Percentiles rank a stretch among this genome's conserved stretches.
Evolutionary conservation across 2,888 invertebrate species (phyloP).

Genomic region (Cryptus armator): DNA sequence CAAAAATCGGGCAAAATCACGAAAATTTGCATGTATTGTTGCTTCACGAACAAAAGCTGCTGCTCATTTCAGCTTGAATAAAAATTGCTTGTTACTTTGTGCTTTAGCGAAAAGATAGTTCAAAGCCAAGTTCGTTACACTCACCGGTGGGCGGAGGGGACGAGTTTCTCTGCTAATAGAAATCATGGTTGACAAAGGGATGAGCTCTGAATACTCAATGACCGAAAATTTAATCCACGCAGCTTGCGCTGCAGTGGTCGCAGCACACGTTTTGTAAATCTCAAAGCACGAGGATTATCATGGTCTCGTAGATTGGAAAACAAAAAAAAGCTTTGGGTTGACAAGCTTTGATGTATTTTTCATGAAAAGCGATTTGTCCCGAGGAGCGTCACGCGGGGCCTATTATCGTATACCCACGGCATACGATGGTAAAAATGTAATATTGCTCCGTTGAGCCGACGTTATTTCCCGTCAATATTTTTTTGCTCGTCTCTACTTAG

Average conservation of each 20-base stretch:
- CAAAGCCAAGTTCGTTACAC: slow-evolving; percentile 58
- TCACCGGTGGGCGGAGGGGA: background rate
- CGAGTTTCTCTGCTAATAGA: slow-evolving; percentile 36
- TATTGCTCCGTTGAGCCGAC: background rate
- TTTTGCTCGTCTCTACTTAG: background rate
- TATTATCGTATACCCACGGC: background rate
- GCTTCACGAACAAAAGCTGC: background rate
- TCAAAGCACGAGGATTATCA: slow-evolving; percentile 15
- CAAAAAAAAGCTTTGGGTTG: background rate
- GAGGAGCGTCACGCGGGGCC: background rate
- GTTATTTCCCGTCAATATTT: background rate
- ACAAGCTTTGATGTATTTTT: background rate
- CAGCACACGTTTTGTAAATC: slow-evolving; percentile 20
- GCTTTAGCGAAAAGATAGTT: slow-evolving; percentile 25
- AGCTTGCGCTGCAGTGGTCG: slow-evolving; percentile 18
- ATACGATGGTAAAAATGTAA: background rate
- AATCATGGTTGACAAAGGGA: slow-evolving; percentile 58
- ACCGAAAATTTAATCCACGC: slow-evolving; percentile 47
- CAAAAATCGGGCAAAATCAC: too few relatives aligned
- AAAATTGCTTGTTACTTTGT: slow-evolving; percentile 49
- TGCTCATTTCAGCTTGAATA: slow-evolving; percentile 1
- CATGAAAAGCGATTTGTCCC: background rate
- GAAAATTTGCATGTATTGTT: too few relatives aligned
- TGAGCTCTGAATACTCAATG: slow-evolving; percentile 58
- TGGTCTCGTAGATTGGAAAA: background rate